Evolutionary conservation across 2,113 vertebrate species (phyloP), one percentile per base, ranked within the genome.

Genomic region (Cottus gobio): DNA sequence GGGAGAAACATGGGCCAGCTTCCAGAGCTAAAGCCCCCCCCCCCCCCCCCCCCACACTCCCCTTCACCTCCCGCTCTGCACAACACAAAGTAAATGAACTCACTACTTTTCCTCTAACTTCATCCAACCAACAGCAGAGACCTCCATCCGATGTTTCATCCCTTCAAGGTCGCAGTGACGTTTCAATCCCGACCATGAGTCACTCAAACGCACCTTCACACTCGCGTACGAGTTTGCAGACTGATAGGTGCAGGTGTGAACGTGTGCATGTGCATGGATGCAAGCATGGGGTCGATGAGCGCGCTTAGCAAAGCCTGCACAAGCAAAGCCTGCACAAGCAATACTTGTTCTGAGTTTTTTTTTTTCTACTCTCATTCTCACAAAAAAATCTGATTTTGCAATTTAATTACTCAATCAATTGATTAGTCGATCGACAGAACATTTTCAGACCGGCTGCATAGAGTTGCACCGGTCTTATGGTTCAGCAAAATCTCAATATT

Each of bases 21-120:
- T 88, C 77, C 63, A 84, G 77, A 87, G 56, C 87, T 87, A 88
- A 90, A 89, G 80, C 84, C 50, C 37, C 71, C 44, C 18, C 24
- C 18, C 26, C 30, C 82, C 48, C 42, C 72, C 42, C 18, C 24
- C 18, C 26, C 30, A 3, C 34, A 5, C 6, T 7, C 34, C 7
- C 39, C 42, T 34, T 48, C 75, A 75, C 77, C 69, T 78, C 42
- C 62, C 26, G 4, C 66, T 72, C 82, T 46, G 48, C 75, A 85
- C 86, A 90, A 91, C 79, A 84, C 87, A 87, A 89, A 92, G 89
- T 92, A 93, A 93, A 93, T 92, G 88, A 92, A 89, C 75, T 87
- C 89, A 36, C 83, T 89, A 87, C 87, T 92, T 92, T 87, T 89
- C 85, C 82, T 87, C 85, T 28, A 92, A 92, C 89, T 91, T 90